Percentiles rank a stretch among this genome's conserved stretches.
Evolutionary conservation across 2,888 invertebrate genomes (phyloP).

Genomic region (Nomada lathburiana): DNA sequence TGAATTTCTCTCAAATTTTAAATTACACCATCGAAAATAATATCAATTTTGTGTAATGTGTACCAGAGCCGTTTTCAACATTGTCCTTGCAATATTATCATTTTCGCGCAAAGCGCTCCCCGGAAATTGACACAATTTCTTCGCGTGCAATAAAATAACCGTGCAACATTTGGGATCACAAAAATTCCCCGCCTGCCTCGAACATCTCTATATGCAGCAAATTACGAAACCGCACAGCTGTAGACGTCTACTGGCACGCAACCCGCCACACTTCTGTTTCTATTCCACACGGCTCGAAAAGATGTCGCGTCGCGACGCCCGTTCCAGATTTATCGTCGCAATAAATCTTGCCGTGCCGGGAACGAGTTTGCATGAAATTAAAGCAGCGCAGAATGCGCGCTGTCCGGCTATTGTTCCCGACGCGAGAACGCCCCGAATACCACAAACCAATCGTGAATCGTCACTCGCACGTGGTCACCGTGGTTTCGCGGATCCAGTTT

Average conservation of each 20-base stretch:
- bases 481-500: constrained; percentile 6
- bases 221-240: not conserved
- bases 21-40: too few species aligned
- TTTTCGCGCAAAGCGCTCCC: too few species aligned
- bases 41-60: too few species aligned
- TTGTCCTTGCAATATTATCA: too few species aligned
- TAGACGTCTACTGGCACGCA: constrained; percentile 26
- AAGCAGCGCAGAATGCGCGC: constrained; percentile 28
- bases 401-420: constrained; percentile 34
- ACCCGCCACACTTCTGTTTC: constrained; percentile 21
- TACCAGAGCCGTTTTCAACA: too few species aligned
- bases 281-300: constrained; percentile 32
- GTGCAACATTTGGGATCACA: too few species aligned
- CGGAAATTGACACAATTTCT: too few species aligned
- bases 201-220: not conserved
- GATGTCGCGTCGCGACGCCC: constrained; percentile 6
- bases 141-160: too few species aligned
- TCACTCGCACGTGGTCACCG: constrained; percentile 24
- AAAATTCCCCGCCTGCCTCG: too few species aligned
- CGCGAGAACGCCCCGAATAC: constrained; percentile 19
- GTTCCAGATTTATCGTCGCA: constrained; percentile 32
- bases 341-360: constrained; percentile 29
- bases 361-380: constrained; percentile 47
- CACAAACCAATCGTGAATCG: constrained; percentile 7
- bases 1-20: too few species aligned